Evolutionary conservation across 2,888 invertebrate species (phyloP).

Genomic region (Euzophera pinguis): DNA sequence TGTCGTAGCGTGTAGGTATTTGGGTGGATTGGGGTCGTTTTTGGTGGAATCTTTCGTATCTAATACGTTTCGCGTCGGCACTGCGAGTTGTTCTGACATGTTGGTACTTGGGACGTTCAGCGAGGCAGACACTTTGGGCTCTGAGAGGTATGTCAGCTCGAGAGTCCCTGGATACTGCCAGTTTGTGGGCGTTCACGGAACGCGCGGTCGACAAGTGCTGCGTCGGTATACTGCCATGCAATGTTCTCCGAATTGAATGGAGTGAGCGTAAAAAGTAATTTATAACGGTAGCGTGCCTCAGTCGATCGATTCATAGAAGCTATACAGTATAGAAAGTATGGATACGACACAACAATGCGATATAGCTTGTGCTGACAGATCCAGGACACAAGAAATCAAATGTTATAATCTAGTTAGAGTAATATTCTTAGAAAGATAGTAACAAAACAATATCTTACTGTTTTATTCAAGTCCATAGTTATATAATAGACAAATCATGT

Average conservation of each 20-base stretch:
- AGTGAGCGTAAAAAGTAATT: slow-evolving; percentile 71
- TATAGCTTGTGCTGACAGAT: neutral
- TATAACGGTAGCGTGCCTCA: slow-evolving; percentile 66
- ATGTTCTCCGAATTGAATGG: slow-evolving; percentile 47
- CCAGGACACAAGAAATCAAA: too few species aligned
- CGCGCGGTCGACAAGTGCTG: slow-evolving; percentile 41
- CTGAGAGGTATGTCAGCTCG: slow-evolving; percentile 49
- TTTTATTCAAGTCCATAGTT: too few species aligned
- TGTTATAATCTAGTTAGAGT: too few species aligned
- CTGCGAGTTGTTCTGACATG: slow-evolving; percentile 55
- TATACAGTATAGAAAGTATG: slow-evolving; percentile 16
- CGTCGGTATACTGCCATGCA: slow-evolving; percentile 57
- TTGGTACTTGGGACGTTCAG: slow-evolving; percentile 57
- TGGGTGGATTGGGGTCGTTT: slow-evolving; percentile 29
- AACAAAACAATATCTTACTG: too few species aligned
- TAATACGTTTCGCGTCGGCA: slow-evolving; percentile 49
- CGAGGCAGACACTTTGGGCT: slow-evolving; percentile 61
- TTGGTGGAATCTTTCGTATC: slow-evolving; percentile 46
- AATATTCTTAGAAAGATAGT: too few species aligned
- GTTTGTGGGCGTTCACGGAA: slow-evolving; percentile 32
- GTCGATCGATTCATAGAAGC: slow-evolving; percentile 57
- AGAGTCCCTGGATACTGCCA: slow-evolving; percentile 41
- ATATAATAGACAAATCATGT: too few species aligned
- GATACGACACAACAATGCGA: neutral
- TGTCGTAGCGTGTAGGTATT: slow-evolving; percentile 18